Evolutionary conservation across 2,888 invertebrate species (phyloP).

Genomic region (Troilus luridus): DNA sequence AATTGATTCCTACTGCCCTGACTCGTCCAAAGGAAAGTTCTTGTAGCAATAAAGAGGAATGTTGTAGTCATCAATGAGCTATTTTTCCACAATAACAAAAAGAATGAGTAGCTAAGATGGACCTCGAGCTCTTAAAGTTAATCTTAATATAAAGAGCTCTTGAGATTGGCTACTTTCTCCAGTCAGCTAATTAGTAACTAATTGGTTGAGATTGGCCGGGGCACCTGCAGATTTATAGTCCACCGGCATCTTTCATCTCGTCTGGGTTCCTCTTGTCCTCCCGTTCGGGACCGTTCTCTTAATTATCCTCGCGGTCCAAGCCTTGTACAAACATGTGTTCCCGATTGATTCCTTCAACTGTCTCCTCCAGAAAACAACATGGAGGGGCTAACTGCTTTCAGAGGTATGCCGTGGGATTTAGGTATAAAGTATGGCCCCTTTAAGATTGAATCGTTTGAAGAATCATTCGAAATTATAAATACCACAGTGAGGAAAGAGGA

Average conservation of each 20-base stretch:
- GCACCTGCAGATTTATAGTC: not conserved
- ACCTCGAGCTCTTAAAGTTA: not conserved
- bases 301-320: not conserved
- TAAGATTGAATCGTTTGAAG: not conserved
- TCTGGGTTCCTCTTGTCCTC: not conserved
- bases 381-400: not conserved
- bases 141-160: not conserved
- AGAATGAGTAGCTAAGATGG: not conserved
- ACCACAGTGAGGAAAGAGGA: no score
- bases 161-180: not conserved
- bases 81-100: no score
- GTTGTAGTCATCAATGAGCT: no score
- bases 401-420: not conserved
- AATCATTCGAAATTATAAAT: not conserved
- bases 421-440: not conserved
- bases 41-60: no score
- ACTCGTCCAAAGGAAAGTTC: no score
- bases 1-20: no score
- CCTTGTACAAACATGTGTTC: conserved; percentile 30
- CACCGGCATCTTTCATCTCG: not conserved
- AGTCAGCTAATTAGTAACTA: conserved; percentile 1
- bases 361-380: not conserved
- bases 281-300: not conserved
- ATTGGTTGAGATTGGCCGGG: not conserved
- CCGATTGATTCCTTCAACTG: not conserved